Evolutionary conservation across 2,888 invertebrate genomes (phyloP), one percentile per base, ranked within the genome.

Genomic region (Isotomurus palustris): DNA sequence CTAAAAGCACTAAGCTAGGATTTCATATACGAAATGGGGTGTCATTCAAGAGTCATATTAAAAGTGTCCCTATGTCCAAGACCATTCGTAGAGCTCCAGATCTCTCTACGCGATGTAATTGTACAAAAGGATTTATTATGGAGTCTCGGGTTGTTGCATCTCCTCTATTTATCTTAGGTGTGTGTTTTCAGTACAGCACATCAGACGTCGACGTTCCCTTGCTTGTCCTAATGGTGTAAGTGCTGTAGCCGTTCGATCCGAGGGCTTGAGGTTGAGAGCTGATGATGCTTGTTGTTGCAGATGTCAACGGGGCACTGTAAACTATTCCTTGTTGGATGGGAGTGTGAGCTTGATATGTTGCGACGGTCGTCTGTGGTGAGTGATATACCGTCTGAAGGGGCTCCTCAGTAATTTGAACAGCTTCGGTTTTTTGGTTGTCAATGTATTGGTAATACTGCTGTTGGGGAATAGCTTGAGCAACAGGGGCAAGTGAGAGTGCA

Each of bases 191-290:
- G 53, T 66, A 66, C 28, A 66, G 58, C 21, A 66, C 64, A 14
- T 61, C 52, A 8, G 68, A 53, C 17, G 66, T 66, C 4, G 64
- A 53, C 38, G 55, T 54, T 27, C 68, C 66, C 51, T 63, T 62
- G 53, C 62, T 64, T 8, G 66, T 68, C 32, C 62, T 49, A 4
- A 68, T 52, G 35, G 68, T 66, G 49, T 56, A 66, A 29, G 64
- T 64, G 40, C 64, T 64, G 43, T 55, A 68, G 14, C 68, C 68
- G 36, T 66, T 68, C 25, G 66, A 56, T 2, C 68, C 68, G 25
- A 62, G 28, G 25, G 59, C 36, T 35, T 62, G 43, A 43, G 51
- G 43, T 53, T 54, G 5, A 35, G 49, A 19, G 27, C 25, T 28
- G 58, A 60, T 35, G 48, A 28, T 43, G 17, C 55, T 41, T 29